Percentiles rank a stretch among this genome's conserved stretches.
Conservation (phyloP, 2,113 vertebrate species). For the Urocynchramus pylzowi region DNA sequence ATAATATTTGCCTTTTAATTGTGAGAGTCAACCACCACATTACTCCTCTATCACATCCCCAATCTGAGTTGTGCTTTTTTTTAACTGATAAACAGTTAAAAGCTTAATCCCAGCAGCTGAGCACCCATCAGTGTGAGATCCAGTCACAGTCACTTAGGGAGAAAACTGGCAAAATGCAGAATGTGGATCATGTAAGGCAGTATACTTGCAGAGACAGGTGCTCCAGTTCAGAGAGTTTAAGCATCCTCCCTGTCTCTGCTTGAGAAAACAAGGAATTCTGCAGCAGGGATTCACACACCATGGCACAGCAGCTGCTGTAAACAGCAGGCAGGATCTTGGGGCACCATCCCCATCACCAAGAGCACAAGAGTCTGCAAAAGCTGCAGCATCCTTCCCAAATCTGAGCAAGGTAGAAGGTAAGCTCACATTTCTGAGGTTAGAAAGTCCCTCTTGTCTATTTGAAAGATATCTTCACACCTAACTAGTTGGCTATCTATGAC, state of each 20-base stretch:
- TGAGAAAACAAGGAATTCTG: not conserved
- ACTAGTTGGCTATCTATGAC: not conserved
- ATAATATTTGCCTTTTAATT: not conserved
- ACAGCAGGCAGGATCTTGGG: not conserved
- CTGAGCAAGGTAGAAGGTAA: not conserved
- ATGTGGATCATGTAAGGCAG: not conserved
- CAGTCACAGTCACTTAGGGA: not conserved
- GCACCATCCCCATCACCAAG: not conserved
- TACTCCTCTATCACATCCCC: not conserved
- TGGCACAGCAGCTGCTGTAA: fast-evolving
- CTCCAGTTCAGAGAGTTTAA: not conserved
- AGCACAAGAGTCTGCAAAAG: not conserved
- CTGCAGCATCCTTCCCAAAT: not conserved
- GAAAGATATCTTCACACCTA: not conserved
- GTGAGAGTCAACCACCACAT: not conserved
- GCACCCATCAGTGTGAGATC: not conserved
- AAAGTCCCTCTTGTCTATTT: not conserved
- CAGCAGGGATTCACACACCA: not conserved
- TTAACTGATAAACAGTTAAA: not conserved
- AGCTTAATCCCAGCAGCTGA: not conserved
- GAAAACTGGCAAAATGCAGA: not conserved
- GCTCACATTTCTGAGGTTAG: not conserved
- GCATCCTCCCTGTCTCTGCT: not conserved
- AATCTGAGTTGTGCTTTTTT: not conserved
- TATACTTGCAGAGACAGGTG: not conserved